Conservation (phyloP, 2,797 vertebrate species). For the Kryptolebias ocellatus region DNA sequence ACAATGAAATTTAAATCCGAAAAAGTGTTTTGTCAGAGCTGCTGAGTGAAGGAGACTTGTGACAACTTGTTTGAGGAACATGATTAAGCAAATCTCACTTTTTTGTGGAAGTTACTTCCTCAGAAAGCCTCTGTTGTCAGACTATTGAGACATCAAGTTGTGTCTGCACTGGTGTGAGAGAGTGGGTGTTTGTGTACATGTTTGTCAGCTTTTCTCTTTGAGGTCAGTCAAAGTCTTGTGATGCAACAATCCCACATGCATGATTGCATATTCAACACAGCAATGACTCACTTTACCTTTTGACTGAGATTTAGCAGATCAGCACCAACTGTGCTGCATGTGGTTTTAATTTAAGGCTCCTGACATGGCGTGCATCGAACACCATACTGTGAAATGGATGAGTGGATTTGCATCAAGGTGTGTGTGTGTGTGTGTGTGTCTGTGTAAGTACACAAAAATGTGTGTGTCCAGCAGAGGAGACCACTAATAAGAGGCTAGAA, state of each 20-base stretch:
- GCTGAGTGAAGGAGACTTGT: neutral
- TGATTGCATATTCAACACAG: conserved; percentile 27
- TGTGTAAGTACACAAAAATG: conserved; percentile 10
- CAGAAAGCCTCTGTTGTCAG: conserved; percentile 33
- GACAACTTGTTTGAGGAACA: neutral
- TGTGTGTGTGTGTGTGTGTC: conserved; percentile 1
- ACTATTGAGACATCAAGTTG: conserved; percentile 38
- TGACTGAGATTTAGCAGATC: conserved; percentile 60
- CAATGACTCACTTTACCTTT: conserved; percentile 64
- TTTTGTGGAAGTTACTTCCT: conserved; percentile 39
- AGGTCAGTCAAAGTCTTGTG: conserved; percentile 58
- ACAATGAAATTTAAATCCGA: neutral
- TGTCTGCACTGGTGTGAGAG: neutral
- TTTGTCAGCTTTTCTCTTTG: conserved; percentile 49
- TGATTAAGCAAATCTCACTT: neutral
- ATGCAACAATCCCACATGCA: conserved; percentile 52
- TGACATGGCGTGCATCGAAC: conserved; percentile 51
- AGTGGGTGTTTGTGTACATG: conserved; percentile 33
- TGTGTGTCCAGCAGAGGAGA: conserved; percentile 69
- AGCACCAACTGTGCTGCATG: conserved; percentile 49
- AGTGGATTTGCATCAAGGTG: conserved; percentile 54
- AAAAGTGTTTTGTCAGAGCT: neutral
- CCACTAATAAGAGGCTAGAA: conserved; percentile 83
- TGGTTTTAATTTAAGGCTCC: conserved; percentile 59
- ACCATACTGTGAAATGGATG: conserved; percentile 44